These are phyloP conservation scores for Nemurella pictetii DNA, from an alignment of 2,888 invertebrate genomes.

Conservation along the genomic window DNA sequence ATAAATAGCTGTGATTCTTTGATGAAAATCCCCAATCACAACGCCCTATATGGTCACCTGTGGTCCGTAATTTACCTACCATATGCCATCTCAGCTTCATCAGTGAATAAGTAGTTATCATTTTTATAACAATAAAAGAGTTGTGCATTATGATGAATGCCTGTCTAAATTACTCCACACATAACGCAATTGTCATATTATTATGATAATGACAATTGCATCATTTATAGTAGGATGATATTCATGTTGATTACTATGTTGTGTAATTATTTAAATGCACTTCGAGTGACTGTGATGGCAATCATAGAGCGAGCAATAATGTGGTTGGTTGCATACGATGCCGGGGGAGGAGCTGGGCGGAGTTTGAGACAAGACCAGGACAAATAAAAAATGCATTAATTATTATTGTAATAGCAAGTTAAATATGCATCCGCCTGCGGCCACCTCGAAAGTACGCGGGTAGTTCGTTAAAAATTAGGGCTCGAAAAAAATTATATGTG, in stretches of 20 bases:
- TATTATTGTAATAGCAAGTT: slow-evolving; percentile 14
- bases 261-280: slow-evolving; percentile 27
- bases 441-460: not conserved
- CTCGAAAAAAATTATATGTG: not conserved
- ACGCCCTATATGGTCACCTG: not conserved
- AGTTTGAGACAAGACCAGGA: not conserved
- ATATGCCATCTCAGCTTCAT: not conserved
- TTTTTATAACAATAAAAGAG: not conserved
- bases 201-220: not conserved
- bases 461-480: not conserved
- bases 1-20: not conserved
- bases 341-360: slow-evolving; percentile 27
- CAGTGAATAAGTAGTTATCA: not conserved
- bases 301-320: not conserved
- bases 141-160: not conserved
- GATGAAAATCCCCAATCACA: not conserved
- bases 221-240: not conserved
- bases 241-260: not conserved
- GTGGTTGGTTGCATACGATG: slow-evolving; percentile 24
- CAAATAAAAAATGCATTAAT: slow-evolving; percentile 21
- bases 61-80: not conserved
- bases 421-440: not conserved
- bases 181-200: not conserved
- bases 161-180: not conserved
- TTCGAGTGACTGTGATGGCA: not conserved